phyloP scores from a whole-genome alignment of 2,113 vertebrate species.

The Smithornis capensis region DNA sequence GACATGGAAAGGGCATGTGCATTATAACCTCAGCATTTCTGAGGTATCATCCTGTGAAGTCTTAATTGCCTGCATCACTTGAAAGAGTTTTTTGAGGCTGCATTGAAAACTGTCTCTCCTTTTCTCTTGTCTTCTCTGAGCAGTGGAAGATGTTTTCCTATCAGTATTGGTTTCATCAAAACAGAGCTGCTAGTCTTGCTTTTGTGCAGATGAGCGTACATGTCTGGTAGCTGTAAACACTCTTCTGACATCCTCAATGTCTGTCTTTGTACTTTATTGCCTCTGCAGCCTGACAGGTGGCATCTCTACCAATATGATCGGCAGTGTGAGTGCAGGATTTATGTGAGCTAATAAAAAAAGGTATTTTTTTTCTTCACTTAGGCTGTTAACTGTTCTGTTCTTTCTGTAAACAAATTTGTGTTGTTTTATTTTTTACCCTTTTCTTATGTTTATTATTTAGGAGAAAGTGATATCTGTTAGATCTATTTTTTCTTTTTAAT shows the following conservation, averaged over 20 bases:
- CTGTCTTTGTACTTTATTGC: neutral
- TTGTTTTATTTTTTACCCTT: neutral
- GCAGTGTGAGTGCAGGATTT: neutral
- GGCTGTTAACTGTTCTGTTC: neutral
- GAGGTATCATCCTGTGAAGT: neutral
- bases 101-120: neutral
- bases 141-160: neutral
- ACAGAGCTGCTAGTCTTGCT: neutral
- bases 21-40: neutral
- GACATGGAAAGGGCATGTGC: neutral
- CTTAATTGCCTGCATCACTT: neutral
- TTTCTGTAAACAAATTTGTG: neutral
- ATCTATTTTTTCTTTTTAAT: neutral
- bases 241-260: neutral
- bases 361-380: neutral
- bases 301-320: neutral
- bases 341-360: neutral
- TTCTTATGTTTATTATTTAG: neutral
- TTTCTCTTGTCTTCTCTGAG: neutral
- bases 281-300: neutral
- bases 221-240: constrained; percentile 5
- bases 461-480: neutral
- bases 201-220: neutral
- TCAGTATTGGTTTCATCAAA: neutral
- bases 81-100: neutral